Percentiles rank a stretch among this genome's conserved stretches.
Conservation (phyloP, 2,888 invertebrate genomes). For the Pammene fasciana region DNA sequence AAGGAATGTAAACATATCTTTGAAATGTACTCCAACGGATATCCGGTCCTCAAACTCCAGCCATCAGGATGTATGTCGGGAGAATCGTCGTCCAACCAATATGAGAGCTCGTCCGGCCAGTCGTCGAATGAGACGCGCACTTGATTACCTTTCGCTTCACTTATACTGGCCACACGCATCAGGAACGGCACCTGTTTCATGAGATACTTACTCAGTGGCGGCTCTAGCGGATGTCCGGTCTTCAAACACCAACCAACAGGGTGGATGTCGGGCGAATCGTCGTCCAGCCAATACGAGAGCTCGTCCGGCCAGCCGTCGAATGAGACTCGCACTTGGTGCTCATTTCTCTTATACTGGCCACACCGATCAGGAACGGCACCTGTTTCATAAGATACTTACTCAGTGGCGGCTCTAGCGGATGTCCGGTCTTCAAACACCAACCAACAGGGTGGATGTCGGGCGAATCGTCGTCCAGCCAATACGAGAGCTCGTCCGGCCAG, state of each 20-base stretch:
- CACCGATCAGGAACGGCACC: constrained; percentile 92
- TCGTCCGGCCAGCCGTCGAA: constrained; percentile 95
- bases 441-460: constrained; percentile 95
- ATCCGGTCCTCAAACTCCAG: constrained; percentile 95
- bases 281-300: constrained; percentile 94
- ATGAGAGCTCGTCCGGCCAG: constrained; percentile 92
- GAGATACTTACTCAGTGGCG: constrained; percentile 88
- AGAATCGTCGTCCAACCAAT: constrained; percentile 95
- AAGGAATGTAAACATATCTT: no score
- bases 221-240: constrained; percentile 93
- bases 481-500: constrained; percentile 92
- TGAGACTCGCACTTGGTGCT: constrained; percentile 89
- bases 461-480: constrained; percentile 95
- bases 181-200: constrained; percentile 40
- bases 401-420: constrained; percentile 92
- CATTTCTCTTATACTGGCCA: constrained; percentile 91
- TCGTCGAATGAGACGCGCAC: constrained; percentile 93
- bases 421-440: constrained; percentile 95
- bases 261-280: constrained; percentile 95
- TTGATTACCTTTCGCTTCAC: constrained; percentile 89
- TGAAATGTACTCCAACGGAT: constrained; percentile 86
- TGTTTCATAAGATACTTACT: constrained; percentile 79
- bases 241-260: constrained; percentile 96
- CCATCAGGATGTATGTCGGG: constrained; percentile 95
- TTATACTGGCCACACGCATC: constrained; percentile 61